Conservation (phyloP, 2,888 invertebrate species). For the Clepsis dumicolana region DNA sequence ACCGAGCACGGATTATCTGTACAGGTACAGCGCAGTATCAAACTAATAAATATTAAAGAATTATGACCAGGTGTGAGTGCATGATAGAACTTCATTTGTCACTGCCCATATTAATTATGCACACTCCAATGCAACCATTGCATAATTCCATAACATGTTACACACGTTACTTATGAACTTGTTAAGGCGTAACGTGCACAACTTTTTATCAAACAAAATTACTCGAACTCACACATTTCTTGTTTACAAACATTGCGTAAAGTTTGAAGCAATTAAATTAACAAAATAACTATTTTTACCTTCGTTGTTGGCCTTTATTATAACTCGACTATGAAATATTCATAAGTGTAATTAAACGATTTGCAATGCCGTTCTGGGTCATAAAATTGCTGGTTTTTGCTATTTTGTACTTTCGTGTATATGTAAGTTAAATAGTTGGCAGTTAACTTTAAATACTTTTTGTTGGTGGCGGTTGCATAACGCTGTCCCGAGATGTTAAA, state of each 20-base stretch:
- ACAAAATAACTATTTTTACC: conserved; percentile 62
- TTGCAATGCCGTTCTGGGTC: conserved; percentile 65
- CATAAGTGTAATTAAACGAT: conserved; percentile 68
- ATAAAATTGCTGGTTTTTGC: conserved; percentile 41
- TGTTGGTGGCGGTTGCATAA: conserved; percentile 53
- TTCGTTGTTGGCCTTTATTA: conserved; percentile 68
- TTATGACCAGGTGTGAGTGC: conserved; percentile 13
- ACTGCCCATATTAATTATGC: conserved; percentile 18
- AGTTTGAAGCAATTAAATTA: conserved; percentile 40
- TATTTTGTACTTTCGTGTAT: conserved; percentile 5
- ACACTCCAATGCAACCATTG: conserved; percentile 14
- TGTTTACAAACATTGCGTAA: conserved; percentile 34
- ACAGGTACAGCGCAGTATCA: not conserved
- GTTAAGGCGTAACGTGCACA: conserved; percentile 19
- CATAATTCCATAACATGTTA: conserved; percentile 7
- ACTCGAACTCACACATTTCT: conserved; percentile 5
- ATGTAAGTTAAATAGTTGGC: not conserved
- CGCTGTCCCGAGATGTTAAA: conserved; percentile 45
- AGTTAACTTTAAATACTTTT: not conserved
- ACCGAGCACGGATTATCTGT: too few species aligned
- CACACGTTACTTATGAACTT: conserved; percentile 25
- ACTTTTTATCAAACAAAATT: conserved; percentile 16
- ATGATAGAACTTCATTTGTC: conserved; percentile 27
- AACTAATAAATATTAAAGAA: conserved; percentile 14
- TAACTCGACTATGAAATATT: conserved; percentile 70